phyloP scores from a whole-genome alignment of 1,140 invertebrate genomes.

The Euwallacea similis region DNA sequence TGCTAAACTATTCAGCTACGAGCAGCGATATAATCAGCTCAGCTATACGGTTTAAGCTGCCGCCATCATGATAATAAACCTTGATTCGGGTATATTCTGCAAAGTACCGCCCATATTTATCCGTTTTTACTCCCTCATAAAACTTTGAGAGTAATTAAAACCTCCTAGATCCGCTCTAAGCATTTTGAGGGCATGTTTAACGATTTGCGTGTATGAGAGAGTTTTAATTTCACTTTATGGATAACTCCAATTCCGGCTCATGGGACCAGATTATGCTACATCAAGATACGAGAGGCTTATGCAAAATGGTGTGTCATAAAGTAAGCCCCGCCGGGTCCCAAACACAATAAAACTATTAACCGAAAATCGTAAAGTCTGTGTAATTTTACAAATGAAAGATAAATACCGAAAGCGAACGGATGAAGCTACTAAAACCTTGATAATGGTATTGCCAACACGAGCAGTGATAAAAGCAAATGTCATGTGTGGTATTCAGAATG shows the following conservation, averaged over 20 bases:
- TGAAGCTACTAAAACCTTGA: constrained; percentile 20
- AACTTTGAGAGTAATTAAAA: constrained; percentile 5
- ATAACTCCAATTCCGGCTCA: too few relatives aligned
- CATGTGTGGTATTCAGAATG: background rate
- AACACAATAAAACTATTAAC: constrained; percentile 26
- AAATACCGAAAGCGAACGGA: constrained; percentile 18
- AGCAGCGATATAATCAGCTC: background rate
- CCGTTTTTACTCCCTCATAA: constrained; percentile 4
- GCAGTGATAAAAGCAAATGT: constrained; percentile 14
- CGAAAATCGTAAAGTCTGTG: constrained; percentile 23
- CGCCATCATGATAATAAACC: background rate
- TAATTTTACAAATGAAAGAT: constrained; percentile 28
- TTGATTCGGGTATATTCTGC: constrained; percentile 8
- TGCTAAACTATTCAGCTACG: background rate
- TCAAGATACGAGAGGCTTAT: background rate
- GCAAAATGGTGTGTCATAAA: constrained; percentile 15
- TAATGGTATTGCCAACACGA: constrained; percentile 14
- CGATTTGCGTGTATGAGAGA: too few relatives aligned
- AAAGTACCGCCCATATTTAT: constrained; percentile 7
- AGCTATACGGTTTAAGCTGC: constrained; percentile 1
- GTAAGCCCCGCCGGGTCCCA: constrained; percentile 3
- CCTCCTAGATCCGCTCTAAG: too few relatives aligned
- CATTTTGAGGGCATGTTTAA: too few relatives aligned
- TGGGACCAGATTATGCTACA: too few relatives aligned
- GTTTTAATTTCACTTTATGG: too few relatives aligned